Percentiles rank a stretch among this genome's conserved stretches.
Conservation (phyloP, 1,140 invertebrate species). For the Drosophila lini region DNA sequence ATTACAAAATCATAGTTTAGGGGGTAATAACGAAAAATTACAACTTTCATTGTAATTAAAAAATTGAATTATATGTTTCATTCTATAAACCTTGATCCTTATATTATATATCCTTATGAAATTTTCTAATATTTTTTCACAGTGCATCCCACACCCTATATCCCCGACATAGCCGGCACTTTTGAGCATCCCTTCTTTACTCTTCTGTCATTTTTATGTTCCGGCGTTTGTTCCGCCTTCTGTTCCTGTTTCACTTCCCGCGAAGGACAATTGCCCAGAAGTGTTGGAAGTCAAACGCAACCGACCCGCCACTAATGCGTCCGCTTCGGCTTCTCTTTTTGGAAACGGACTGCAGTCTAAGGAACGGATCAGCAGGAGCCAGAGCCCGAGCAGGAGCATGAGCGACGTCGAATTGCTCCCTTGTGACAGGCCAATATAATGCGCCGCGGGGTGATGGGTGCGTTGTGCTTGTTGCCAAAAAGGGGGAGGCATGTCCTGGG, state of each 20-base stretch:
- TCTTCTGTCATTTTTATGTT: constrained; percentile 77
- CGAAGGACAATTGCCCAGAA: constrained; percentile 77
- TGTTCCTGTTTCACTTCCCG: constrained; percentile 69
- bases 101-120: too few species aligned
- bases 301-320: constrained; percentile 77
- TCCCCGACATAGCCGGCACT: constrained; percentile 4
- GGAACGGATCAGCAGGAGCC: constrained; percentile 30
- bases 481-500: constrained; percentile 6
- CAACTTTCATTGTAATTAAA: too few species aligned
- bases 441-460: constrained; percentile 72
- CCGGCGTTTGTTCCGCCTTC: constrained; percentile 84
- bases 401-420: constrained; percentile 83
- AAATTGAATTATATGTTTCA: too few species aligned
- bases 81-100: too few species aligned
- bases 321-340: constrained; percentile 41
- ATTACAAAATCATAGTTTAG: too few species aligned
- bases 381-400: constrained; percentile 10
- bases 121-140: not conserved
- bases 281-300: constrained; percentile 84
- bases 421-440: constrained; percentile 84
- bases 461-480: constrained; percentile 22
- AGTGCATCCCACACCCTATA: constrained; percentile 7
- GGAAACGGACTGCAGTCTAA: constrained; percentile 36
- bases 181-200: constrained; percentile 48
- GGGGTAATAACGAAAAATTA: too few species aligned